Evolutionary conservation across 2,113 vertebrate genomes (phyloP).

Genomic region (Protobothrops mucrosquamatus): DNA sequence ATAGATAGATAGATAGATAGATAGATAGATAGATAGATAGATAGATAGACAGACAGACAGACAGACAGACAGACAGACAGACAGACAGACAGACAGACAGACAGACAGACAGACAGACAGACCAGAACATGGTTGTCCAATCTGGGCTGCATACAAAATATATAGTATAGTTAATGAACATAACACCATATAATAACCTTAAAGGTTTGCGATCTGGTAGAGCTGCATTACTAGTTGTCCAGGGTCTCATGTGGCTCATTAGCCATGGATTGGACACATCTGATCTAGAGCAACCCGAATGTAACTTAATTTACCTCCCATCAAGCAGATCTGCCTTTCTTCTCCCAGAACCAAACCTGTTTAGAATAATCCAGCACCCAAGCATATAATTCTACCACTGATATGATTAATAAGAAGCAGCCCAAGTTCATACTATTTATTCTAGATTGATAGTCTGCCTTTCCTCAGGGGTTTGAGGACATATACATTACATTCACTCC

Average conservation of each 20-base stretch:
- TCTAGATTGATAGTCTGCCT: not conserved
- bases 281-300: not conserved
- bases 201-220: not conserved
- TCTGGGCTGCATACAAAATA: not conserved
- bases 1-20: too few relatives aligned
- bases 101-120: too few relatives aligned
- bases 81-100: too few relatives aligned
- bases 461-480: not conserved
- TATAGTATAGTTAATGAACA: not conserved
- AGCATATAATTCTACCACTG: not conserved
- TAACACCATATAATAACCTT: not conserved
- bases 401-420: not conserved
- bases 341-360: not conserved
- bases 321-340: not conserved
- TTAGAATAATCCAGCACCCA: not conserved
- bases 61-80: too few relatives aligned
- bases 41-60: too few relatives aligned
- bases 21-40: too few relatives aligned
- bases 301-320: not conserved
- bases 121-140: not conserved
- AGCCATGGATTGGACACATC: not conserved
- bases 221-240: not conserved
- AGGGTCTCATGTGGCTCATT: not conserved
- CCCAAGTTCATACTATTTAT: not conserved
- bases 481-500: not conserved